phyloP scores from a whole-genome alignment of 1,140 invertebrate genomes.

The Frieseomelitta varia region DNA sequence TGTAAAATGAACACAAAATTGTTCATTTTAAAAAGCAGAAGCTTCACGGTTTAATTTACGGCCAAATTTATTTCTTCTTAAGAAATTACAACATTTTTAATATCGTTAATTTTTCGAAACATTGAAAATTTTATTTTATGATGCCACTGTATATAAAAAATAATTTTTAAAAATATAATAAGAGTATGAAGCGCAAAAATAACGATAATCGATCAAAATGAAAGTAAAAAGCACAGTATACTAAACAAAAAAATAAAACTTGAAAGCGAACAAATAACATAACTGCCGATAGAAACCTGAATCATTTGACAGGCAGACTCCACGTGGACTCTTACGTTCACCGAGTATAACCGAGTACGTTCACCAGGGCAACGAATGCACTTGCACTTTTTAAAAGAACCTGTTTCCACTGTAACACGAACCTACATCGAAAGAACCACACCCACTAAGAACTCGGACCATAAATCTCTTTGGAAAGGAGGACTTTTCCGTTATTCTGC shows the following conservation, averaged over 20 bases:
- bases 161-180: not conserved
- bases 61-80: no score
- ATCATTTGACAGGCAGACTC: constrained; percentile 46
- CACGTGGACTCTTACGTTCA: constrained; percentile 61
- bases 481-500: constrained; percentile 47
- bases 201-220: not conserved
- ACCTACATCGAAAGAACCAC: constrained; percentile 66
- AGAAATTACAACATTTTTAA: no score
- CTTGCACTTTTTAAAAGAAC: constrained; percentile 80
- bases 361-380: constrained; percentile 76
- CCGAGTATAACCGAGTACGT: constrained; percentile 57
- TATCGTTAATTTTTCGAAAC: no score
- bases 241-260: constrained; percentile 16
- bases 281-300: constrained; percentile 23
- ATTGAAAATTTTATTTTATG: no score
- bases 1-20: no score
- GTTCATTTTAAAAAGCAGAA: no score
- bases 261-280: not conserved
- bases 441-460: constrained; percentile 61
- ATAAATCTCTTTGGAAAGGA: constrained; percentile 51
- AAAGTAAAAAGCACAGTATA: not conserved
- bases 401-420: constrained; percentile 69
- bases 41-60: no score
- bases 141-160: no score
- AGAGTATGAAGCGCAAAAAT: not conserved